Conservation (phyloP, 35 echinoderm and acorn worm genomes). For the Lytechinus variegatus region DNA sequence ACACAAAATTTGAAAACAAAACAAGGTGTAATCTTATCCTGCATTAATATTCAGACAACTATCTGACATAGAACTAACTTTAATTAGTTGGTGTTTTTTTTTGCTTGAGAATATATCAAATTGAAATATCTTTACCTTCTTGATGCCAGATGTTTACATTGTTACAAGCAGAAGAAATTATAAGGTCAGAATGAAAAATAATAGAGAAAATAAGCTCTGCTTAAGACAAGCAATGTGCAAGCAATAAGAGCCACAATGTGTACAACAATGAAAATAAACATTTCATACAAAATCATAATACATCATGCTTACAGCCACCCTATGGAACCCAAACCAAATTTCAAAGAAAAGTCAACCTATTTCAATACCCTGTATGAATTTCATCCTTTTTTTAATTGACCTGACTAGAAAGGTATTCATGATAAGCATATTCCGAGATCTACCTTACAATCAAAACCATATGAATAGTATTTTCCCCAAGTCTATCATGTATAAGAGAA, state of each 20-base stretch:
- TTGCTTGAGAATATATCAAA: background rate
- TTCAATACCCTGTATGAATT: too few species aligned
- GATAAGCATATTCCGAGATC: too few species aligned
- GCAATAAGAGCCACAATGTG: background rate
- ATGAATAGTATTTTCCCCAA: too few species aligned
- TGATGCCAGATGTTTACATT: background rate
- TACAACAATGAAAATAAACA: background rate
- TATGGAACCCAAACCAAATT: background rate
- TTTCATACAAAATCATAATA: slow-evolving; percentile 14
- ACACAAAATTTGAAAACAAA: background rate
- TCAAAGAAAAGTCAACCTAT: background rate
- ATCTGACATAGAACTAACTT: background rate
- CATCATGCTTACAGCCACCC: background rate
- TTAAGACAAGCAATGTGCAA: background rate
- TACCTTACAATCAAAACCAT: too few species aligned
- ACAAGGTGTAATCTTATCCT: background rate
- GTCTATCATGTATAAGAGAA: too few species aligned
- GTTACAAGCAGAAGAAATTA: background rate
- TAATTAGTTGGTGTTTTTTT: too few species aligned
- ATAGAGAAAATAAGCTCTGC: background rate
- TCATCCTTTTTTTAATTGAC: too few species aligned
- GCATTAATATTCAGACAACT: background rate
- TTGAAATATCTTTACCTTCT: background rate
- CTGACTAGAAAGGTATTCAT: too few species aligned
- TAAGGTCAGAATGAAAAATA: background rate